Conservation (phyloP, 2,888 invertebrate species). For the Macrosiphum euphorbiae region DNA sequence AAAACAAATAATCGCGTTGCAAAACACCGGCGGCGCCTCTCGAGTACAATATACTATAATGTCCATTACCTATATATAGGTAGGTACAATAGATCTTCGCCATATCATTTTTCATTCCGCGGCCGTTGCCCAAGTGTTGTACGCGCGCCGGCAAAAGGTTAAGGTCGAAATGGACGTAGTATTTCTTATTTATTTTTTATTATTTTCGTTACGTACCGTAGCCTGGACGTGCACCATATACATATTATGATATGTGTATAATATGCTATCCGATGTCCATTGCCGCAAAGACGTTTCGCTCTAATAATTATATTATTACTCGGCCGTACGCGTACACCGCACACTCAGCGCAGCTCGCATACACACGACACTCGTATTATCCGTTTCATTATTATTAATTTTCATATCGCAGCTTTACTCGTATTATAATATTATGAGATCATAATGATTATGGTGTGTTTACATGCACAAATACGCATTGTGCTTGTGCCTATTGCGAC, state of each 20-base stretch:
- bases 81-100: background rate
- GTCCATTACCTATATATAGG: background rate
- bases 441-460: constrained; percentile 31
- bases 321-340: background rate
- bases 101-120: constrained; percentile 13
- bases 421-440: background rate
- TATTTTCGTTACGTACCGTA: background rate
- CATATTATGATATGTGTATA: background rate
- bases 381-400: constrained; percentile 30
- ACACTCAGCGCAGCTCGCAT: background rate
- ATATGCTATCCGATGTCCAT: constrained; percentile 17
- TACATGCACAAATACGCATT: constrained; percentile 53
- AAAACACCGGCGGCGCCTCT: background rate
- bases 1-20: constrained; percentile 48
- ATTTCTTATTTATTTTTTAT: background rate
- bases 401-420: background rate
- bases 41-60: background rate
- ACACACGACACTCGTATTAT: constrained; percentile 42
- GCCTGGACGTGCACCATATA: background rate
- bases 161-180: constrained; percentile 48
- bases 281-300: constrained; percentile 58
- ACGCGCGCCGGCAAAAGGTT: constrained; percentile 18
- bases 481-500: constrained; percentile 38
- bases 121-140: background rate
- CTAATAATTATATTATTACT: constrained; percentile 38